Conservation (phyloP, 2,113 vertebrate genomes). For the Alces alces region DNA sequence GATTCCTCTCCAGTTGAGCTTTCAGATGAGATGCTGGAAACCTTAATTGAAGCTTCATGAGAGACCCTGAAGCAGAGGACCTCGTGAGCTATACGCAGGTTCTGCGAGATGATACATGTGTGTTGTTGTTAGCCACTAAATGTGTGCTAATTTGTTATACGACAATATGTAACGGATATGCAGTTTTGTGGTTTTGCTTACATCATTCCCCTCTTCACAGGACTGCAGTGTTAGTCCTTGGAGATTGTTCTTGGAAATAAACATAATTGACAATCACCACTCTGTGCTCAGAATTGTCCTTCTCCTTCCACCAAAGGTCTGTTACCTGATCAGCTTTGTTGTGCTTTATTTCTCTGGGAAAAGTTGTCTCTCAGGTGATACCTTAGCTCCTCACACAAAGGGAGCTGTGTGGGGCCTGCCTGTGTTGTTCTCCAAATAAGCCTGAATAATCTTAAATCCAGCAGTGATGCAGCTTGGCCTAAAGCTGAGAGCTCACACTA, state of each 20-base stretch:
- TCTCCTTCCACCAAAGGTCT: background rate
- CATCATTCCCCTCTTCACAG: background rate
- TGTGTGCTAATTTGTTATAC: background rate
- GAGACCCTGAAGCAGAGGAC: background rate
- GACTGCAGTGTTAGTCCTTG: background rate
- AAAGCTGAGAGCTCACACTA: background rate
- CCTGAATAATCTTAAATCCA: background rate
- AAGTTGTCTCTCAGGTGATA: background rate
- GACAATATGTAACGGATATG: background rate
- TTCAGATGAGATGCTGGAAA: background rate
- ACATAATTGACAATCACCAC: background rate
- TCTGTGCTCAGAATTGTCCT: background rate
- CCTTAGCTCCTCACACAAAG: background rate
- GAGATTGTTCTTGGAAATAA: background rate
- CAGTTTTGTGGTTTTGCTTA: background rate
- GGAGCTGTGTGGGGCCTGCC: background rate
- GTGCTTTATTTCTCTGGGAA: background rate
- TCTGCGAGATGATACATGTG: background rate
- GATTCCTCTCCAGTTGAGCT: background rate
- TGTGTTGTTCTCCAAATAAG: background rate
- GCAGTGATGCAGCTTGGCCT: background rate
- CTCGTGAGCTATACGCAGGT: background rate
- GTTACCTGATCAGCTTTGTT: background rate
- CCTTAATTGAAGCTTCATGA: background rate
- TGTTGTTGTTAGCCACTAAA: background rate